Percentiles rank a stretch among this genome's conserved stretches.
phyloP scores from a whole-genome alignment of 2,888 invertebrate genomes.

The Pemphredon lugubris region DNA sequence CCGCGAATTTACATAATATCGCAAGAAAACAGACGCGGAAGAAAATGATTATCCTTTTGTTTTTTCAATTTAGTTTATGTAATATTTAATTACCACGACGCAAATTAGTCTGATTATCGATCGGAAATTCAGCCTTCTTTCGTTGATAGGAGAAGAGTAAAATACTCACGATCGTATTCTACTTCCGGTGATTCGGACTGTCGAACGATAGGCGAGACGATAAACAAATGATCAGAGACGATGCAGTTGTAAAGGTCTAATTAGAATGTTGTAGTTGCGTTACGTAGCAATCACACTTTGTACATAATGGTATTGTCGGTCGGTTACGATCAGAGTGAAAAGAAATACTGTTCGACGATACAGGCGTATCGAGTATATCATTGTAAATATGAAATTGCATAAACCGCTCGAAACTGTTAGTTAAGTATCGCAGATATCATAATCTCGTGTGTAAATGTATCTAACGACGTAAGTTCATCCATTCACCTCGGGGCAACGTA shows the following conservation, averaged over 20 bases:
- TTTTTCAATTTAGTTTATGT: no score
- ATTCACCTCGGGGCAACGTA: neutral
- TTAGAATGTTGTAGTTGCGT: neutral
- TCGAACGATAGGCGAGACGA: neutral
- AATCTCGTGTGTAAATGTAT: slow-evolving; percentile 39
- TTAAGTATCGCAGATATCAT: slow-evolving; percentile 10
- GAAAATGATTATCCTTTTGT: no score
- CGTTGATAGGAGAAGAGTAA: no score
- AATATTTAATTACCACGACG: no score
- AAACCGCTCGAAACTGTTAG: neutral
- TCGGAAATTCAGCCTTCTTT: no score
- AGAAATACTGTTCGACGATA: slow-evolving; percentile 6
- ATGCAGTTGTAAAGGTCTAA: no score
- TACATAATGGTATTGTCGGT: slow-evolving; percentile 27
- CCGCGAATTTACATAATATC: no score
- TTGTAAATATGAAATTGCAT: slow-evolving; percentile 33
- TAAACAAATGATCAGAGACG: neutral
- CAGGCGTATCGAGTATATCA: slow-evolving; percentile 10
- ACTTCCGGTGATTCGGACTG: neutral
- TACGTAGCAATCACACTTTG: slow-evolving; percentile 14
- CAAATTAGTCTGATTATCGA: no score
- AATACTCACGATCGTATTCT: no score
- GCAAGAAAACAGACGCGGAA: no score
- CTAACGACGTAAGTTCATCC: slow-evolving; percentile 23
- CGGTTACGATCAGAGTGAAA: slow-evolving; percentile 33